Evolutionary conservation across 2,113 vertebrate species (phyloP).

Genomic region (Thalassarche chlororhynchos): DNA sequence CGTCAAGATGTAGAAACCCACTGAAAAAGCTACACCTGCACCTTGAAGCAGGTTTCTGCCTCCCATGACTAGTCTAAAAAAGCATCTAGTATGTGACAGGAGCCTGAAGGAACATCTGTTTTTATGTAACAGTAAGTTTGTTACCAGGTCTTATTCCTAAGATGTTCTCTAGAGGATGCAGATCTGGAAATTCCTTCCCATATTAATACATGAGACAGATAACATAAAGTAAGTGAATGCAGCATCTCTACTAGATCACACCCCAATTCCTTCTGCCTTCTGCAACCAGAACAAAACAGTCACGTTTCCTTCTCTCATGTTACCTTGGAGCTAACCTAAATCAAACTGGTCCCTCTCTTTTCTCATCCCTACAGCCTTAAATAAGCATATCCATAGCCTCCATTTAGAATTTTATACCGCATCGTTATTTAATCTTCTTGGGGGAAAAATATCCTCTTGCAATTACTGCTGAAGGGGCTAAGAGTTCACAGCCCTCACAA

Average conservation of each 20-base stretch:
- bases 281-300: background rate
- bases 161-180: background rate
- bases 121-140: background rate
- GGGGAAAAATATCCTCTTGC: background rate
- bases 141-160: background rate
- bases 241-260: background rate
- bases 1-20: background rate
- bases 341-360: background rate
- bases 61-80: background rate
- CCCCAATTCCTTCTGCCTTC: background rate
- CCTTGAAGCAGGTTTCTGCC: background rate
- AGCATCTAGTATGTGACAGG: background rate
- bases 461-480: background rate
- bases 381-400: background rate
- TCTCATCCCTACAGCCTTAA: background rate
- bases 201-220: background rate
- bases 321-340: background rate
- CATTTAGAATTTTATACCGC: background rate
- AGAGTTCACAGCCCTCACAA: background rate
- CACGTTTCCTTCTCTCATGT: background rate
- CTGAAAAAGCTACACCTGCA: background rate
- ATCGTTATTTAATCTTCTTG: background rate
- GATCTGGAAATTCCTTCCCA: background rate
- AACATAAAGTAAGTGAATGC: background rate
- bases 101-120: background rate